Evolutionary conservation across 2,888 invertebrate genomes (phyloP).

Genomic region (Seladonia tumulorum): DNA sequence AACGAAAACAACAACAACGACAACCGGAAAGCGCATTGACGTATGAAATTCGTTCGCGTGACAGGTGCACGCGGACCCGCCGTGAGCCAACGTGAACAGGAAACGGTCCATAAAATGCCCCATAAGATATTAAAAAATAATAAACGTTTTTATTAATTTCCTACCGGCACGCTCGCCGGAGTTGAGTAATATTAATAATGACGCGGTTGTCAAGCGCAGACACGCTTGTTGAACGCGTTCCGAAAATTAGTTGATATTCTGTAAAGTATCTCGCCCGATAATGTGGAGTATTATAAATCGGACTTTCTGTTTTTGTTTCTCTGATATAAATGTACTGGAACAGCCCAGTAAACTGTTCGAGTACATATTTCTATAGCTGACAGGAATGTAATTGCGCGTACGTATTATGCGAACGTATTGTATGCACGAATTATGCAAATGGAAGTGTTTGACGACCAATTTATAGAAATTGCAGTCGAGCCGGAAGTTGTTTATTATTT

Average conservation of each 20-base stretch:
- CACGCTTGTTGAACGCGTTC: slow-evolving; percentile 41
- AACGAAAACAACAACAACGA: background rate
- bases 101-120: slow-evolving; percentile 62
- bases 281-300: slow-evolving; percentile 33
- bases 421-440: background rate
- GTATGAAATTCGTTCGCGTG: slow-evolving; percentile 55
- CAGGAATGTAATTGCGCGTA: slow-evolving; percentile 2
- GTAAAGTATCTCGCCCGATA: slow-evolving; percentile 37
- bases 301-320: slow-evolving; percentile 37
- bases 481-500: background rate
- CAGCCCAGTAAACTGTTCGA: background rate
- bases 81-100: slow-evolving; percentile 41
- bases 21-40: slow-evolving; percentile 45
- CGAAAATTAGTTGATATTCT: slow-evolving; percentile 46
- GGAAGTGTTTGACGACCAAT: slow-evolving; percentile 2
- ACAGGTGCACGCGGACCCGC: slow-evolving; percentile 56
- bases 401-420: background rate
- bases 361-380: background rate
- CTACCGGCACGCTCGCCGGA: slow-evolving; percentile 12
- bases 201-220: slow-evolving; percentile 62
- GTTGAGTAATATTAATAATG: slow-evolving; percentile 63
- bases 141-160: slow-evolving; percentile 65
- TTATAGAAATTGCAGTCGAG: background rate
- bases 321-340: slow-evolving; percentile 3
- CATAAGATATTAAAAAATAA: slow-evolving; percentile 65